Evolutionary conservation across 2,113 vertebrate genomes (phyloP).

Genomic region (Mystacornis crossleyi): DNA sequence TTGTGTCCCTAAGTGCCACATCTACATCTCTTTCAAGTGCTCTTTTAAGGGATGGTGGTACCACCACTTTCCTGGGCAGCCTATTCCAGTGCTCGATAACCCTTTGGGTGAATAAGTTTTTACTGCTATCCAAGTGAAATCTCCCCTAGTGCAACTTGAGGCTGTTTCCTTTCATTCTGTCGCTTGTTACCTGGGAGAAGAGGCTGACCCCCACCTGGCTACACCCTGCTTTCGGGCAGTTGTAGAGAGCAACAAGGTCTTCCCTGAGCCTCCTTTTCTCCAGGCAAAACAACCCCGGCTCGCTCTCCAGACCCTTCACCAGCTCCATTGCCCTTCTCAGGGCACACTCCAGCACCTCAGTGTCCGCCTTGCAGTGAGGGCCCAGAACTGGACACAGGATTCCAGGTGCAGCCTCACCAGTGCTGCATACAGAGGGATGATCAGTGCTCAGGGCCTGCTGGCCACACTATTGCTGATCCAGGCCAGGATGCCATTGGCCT

Average conservation of each 20-base stretch:
- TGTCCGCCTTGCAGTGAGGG: neutral
- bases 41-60: neutral
- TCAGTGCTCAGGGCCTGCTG: neutral
- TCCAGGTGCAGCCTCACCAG: fast-evolving
- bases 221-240: fast-evolving
- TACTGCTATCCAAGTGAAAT: neutral
- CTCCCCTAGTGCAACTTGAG: neutral
- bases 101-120: neutral
- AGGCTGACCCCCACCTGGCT: neutral
- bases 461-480: fast-evolving
- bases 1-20: neutral
- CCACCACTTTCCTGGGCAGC: neutral
- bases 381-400: neutral
- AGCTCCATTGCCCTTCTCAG: fast-evolving
- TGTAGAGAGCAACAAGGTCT: neutral
- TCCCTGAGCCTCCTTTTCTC: neutral
- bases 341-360: fast-evolving
- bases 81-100: fast-evolving
- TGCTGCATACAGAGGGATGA: fast-evolving
- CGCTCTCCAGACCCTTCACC: neutral
- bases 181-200: fast-evolving
- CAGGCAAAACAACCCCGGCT: neutral
- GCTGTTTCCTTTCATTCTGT: neutral
- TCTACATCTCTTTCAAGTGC: neutral
- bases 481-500: fast-evolving